phyloP scores from a whole-genome alignment of 1,140 invertebrate species.

The Coboldia fuscipes region DNA sequence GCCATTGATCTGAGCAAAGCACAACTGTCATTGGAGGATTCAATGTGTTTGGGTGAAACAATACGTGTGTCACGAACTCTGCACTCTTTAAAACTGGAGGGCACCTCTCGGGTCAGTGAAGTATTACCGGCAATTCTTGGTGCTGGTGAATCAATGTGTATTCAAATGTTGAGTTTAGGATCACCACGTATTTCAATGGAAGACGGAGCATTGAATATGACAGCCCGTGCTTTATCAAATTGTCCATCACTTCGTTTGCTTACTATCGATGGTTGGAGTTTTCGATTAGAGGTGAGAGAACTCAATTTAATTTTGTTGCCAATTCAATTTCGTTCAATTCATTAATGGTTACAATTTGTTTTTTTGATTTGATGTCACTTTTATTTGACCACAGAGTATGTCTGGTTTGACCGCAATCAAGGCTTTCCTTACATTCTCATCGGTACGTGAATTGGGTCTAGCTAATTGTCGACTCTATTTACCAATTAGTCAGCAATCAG shows the following conservation, averaged over 20 bases:
- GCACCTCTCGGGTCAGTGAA: slow-evolving; percentile 22
- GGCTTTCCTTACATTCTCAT: slow-evolving; percentile 21
- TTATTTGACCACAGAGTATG: slow-evolving; percentile 15
- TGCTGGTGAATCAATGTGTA: slow-evolving; percentile 25
- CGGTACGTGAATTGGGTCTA: slow-evolving; percentile 23
- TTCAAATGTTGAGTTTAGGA: slow-evolving; percentile 29
- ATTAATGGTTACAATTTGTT: too few species aligned
- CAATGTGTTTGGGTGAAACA: slow-evolving; percentile 30
- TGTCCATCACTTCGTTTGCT: slow-evolving; percentile 27
- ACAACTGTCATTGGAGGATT: slow-evolving; percentile 23
- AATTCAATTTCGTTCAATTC: slow-evolving; percentile 1
- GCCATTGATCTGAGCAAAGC: slow-evolving; percentile 29
- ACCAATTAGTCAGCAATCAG: slow-evolving; percentile 11
- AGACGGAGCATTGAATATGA: slow-evolving; percentile 28
- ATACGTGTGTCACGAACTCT: slow-evolving; percentile 25
- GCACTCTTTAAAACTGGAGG: slow-evolving; percentile 28
- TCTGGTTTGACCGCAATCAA: slow-evolving; percentile 22
- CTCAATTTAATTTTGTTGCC: neutral
- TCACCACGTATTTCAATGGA: slow-evolving; percentile 28
- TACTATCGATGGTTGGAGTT: slow-evolving; percentile 31
- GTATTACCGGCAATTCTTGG: slow-evolving; percentile 28
- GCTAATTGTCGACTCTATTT: slow-evolving; percentile 24
- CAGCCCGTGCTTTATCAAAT: slow-evolving; percentile 26
- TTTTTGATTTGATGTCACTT: too few species aligned
- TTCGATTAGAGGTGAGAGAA: slow-evolving; percentile 26